These are phyloP conservation scores for Eupithecia exiguata DNA, from an alignment of 2,888 invertebrate genomes.

Conservation along the genomic window DNA sequence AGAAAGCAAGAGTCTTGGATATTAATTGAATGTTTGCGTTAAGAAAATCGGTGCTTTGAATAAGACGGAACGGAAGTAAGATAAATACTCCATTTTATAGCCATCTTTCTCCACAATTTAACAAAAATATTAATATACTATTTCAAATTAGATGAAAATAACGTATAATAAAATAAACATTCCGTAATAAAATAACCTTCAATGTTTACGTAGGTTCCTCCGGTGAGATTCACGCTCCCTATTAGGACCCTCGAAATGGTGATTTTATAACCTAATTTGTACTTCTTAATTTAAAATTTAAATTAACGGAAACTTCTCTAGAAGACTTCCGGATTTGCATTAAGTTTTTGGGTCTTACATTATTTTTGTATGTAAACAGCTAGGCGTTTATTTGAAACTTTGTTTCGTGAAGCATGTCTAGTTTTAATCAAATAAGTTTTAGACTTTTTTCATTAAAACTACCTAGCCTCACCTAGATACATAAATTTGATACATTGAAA, in stretches of 20 bases:
- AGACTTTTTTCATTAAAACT: too few relatives aligned
- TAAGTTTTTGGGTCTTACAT: slow-evolving; percentile 54
- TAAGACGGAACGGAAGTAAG: not conserved
- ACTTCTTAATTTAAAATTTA: slow-evolving; percentile 67
- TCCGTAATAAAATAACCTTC: slow-evolving; percentile 39
- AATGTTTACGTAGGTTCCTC: slow-evolving; percentile 42
- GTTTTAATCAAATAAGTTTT: not conserved
- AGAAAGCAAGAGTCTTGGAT: not conserved
- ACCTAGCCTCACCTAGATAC: too few relatives aligned
- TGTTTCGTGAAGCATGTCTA: slow-evolving; percentile 9
- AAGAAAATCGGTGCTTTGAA: not conserved
- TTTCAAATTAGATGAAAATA: slow-evolving; percentile 18
- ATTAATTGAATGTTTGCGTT: not conserved
- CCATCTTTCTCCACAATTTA: slow-evolving; percentile 4
- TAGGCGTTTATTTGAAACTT: slow-evolving; percentile 13
- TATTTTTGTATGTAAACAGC: slow-evolving; percentile 58
- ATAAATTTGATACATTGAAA: too few relatives aligned
- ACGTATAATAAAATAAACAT: slow-evolving; percentile 5
- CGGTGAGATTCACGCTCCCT: slow-evolving; percentile 48
- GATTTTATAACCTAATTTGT: slow-evolving; percentile 69
- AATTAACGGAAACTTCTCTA: slow-evolving; percentile 63
- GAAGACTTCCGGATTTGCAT: slow-evolving; percentile 54
- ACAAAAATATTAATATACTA: slow-evolving; percentile 12
- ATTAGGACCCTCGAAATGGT: slow-evolving; percentile 58
- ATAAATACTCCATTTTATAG: not conserved